These are phyloP conservation scores for Ceriagrion tenellum DNA, from an alignment of 2,888 invertebrate genomes.

Conservation along the genomic window DNA sequence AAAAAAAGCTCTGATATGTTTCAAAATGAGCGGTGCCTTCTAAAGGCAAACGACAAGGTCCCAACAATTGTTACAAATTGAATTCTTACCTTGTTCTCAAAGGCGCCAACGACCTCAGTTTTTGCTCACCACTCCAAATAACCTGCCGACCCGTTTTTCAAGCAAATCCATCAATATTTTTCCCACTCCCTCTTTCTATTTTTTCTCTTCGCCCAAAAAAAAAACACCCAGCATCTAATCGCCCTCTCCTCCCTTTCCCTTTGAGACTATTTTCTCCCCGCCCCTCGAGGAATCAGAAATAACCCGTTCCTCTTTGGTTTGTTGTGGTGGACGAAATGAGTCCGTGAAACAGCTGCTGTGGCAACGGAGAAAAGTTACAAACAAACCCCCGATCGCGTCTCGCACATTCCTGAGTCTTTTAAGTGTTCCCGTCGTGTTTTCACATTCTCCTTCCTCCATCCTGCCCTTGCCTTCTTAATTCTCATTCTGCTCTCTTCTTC, in stretches of 20 bases:
- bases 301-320: neutral
- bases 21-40: too few relatives aligned
- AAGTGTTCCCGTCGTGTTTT: neutral
- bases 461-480: neutral
- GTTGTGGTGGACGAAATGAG: neutral
- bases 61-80: too few relatives aligned
- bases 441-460: neutral
- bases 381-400: neutral
- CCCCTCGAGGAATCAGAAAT: neutral
- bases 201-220: neutral
- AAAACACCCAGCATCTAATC: neutral
- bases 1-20: too few relatives aligned
- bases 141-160: too few relatives aligned
- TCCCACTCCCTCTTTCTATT: neutral
- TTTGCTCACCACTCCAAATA: too few relatives aligned
- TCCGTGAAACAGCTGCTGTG: neutral
- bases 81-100: too few relatives aligned
- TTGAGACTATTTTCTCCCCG: too few relatives aligned
- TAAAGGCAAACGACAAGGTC: too few relatives aligned
- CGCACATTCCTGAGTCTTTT: neutral
- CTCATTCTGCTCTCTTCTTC: too few relatives aligned
- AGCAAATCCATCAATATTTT: too few relatives aligned
- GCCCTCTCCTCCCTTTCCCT: neutral
- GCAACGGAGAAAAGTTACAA: neutral
- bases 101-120: too few relatives aligned